phyloP scores from a whole-genome alignment of 2,113 vertebrate genomes.

The Synchiropus splendidus region DNA sequence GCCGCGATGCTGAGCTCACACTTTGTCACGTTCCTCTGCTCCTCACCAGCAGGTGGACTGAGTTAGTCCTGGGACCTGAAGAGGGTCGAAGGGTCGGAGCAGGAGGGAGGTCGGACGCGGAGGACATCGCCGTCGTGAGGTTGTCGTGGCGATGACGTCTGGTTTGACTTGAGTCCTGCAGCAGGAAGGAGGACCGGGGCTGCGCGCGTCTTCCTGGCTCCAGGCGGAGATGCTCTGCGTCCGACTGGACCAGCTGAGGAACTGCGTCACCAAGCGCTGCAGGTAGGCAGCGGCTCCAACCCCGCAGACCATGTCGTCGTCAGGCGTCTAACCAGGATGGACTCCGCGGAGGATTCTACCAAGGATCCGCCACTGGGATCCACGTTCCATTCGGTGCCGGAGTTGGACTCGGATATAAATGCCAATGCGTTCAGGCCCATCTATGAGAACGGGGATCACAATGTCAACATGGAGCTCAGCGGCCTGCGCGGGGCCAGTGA shows the following conservation, averaged over 20 bases:
- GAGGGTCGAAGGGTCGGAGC: too few relatives aligned
- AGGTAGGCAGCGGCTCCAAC: constrained; percentile 53
- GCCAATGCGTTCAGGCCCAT: constrained; percentile 49
- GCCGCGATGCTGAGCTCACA: constrained; percentile 28
- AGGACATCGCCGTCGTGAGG: too few relatives aligned
- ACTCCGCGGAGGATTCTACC: constrained; percentile 65
- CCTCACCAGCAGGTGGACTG: too few relatives aligned
- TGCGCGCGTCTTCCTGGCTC: constrained; percentile 19
- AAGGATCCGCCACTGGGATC: constrained; percentile 57
- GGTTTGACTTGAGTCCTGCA: constrained; percentile 17
- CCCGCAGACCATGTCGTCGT: constrained; percentile 35
- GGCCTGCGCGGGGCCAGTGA: constrained; percentile 61
- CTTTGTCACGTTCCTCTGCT: constrained; percentile 4
- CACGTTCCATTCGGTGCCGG: constrained; percentile 53
- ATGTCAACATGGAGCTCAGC: constrained; percentile 57
- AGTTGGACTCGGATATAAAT: constrained; percentile 61
- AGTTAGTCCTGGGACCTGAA: too few relatives aligned
- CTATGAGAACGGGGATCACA: constrained; percentile 61
- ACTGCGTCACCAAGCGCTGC: constrained; percentile 68
- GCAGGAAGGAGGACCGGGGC: constrained; percentile 30
- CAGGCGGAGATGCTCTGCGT: constrained; percentile 16
- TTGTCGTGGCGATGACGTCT: constrained; percentile 40
- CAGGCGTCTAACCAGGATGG: constrained; percentile 61
- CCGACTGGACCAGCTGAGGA: constrained; percentile 39
- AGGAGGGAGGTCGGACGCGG: too few relatives aligned